phyloP scores from a whole-genome alignment of 2,113 vertebrate species.

The Myrmophylax atrothorax region DNA sequence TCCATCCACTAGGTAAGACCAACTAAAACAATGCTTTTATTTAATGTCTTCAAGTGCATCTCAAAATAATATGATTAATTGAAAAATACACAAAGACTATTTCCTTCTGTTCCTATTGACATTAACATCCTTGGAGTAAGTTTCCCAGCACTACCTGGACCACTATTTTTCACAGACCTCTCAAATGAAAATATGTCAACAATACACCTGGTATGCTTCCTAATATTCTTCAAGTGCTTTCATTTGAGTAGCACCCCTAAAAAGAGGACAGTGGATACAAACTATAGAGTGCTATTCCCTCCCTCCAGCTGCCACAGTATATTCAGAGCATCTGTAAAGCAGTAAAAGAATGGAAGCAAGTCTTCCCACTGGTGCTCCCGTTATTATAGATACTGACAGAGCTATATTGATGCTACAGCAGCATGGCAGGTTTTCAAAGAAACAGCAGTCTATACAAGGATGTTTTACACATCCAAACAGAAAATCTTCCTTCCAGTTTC shows the following conservation, averaged over 20 bases:
- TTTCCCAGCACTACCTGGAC: background rate
- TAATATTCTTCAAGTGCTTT: rapidly evolving
- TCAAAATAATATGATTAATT: background rate
- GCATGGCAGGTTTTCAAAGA: constrained; percentile 32
- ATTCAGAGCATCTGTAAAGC: background rate
- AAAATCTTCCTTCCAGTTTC: constrained; percentile 28
- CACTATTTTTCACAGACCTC: background rate
- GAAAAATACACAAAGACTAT: background rate
- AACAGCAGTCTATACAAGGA: background rate
- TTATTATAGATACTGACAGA: background rate
- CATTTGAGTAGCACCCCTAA: background rate
- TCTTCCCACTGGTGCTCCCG: background rate
- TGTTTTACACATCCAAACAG: constrained; percentile 10
- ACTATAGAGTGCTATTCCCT: rapidly evolving
- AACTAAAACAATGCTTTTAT: background rate
- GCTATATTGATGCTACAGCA: background rate
- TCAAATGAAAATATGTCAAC: background rate
- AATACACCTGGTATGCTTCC: background rate
- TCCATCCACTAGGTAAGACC: rapidly evolving
- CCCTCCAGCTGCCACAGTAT: background rate
- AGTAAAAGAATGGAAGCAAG: background rate
- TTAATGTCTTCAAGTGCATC: rapidly evolving
- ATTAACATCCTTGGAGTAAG: rapidly evolving
- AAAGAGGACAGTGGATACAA: background rate
- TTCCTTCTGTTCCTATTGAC: background rate